Conservation (phyloP, 2,113 vertebrate species). For the Psilopogon haemacephalus region DNA sequence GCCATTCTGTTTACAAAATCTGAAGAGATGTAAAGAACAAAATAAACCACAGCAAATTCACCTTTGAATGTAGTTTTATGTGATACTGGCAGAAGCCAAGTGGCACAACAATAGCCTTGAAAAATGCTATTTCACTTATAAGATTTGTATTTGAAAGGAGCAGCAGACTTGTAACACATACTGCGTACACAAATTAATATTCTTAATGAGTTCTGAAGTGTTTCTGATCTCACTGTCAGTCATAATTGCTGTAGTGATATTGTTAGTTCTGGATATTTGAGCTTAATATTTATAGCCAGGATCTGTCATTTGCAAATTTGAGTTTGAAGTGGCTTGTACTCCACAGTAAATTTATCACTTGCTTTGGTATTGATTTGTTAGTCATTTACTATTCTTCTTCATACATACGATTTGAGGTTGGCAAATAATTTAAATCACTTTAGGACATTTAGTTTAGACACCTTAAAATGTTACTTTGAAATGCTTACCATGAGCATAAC, state of each 20-base stretch:
- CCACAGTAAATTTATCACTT: slow-evolving; percentile 5
- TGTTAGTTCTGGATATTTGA: slow-evolving; percentile 54
- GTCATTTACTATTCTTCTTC: slow-evolving; percentile 26
- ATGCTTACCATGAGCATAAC: neutral
- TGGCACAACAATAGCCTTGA: neutral
- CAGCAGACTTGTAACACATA: neutral
- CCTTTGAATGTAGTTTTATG: neutral
- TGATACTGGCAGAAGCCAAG: neutral
- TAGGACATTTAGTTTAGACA: neutral
- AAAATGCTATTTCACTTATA: neutral
- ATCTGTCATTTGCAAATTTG: neutral
- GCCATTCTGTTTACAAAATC: slow-evolving; percentile 25
- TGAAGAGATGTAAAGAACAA: slow-evolving; percentile 1
- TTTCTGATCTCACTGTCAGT: slow-evolving; percentile 42
- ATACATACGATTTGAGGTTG: slow-evolving; percentile 32
- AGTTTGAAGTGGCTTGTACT: neutral
- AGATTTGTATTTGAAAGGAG: neutral
- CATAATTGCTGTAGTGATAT: slow-evolving; percentile 25
- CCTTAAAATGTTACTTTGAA: slow-evolving; percentile 27
- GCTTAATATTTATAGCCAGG: slow-evolving; percentile 10
- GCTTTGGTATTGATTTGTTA: slow-evolving; percentile 50
- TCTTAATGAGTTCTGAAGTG: neutral
- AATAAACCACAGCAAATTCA: neutral
- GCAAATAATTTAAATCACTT: slow-evolving; percentile 25
- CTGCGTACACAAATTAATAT: slow-evolving; percentile 5